These are phyloP conservation scores for Scomber japonicus DNA, from an alignment of 2,113 vertebrate species.

Conservation along the genomic window DNA sequence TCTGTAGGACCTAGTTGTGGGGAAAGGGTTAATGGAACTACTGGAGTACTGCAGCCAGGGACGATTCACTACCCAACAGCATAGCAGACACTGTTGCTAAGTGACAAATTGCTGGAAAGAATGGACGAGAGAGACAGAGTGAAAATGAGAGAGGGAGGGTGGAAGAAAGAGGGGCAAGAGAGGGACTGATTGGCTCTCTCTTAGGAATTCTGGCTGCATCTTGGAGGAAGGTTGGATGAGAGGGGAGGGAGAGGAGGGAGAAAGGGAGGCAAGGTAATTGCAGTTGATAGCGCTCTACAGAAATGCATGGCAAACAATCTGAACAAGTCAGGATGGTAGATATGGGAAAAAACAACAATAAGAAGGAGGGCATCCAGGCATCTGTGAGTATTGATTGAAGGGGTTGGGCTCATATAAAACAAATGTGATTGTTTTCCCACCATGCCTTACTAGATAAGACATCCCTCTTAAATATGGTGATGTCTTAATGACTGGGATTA, in stretches of 20 bases:
- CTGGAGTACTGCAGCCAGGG: slow-evolving; percentile 34
- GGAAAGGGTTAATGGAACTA: slow-evolving; percentile 42
- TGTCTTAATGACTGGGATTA: neutral
- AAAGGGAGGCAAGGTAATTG: slow-evolving; percentile 29
- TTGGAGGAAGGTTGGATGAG: slow-evolving; percentile 18
- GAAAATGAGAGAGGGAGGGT: slow-evolving; percentile 47
- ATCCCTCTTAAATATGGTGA: neutral
- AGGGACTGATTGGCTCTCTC: slow-evolving; percentile 58
- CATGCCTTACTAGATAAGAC: neutral
- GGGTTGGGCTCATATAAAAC: slow-evolving; percentile 9
- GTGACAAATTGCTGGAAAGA: slow-evolving; percentile 73
- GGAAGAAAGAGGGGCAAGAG: slow-evolving; percentile 11
- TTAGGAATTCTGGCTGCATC: slow-evolving; percentile 48
- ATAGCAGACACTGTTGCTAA: slow-evolving; percentile 73
- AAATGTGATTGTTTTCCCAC: neutral
- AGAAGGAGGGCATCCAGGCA: neutral
- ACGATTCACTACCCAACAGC: slow-evolving; percentile 45
- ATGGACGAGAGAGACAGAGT: slow-evolving; percentile 44
- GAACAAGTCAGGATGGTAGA: slow-evolving; percentile 1
- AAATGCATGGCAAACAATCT: slow-evolving; percentile 32
- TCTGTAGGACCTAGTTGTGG: neutral
- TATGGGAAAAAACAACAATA: neutral
- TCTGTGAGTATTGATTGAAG: slow-evolving; percentile 25
- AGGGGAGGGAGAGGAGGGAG: neutral
- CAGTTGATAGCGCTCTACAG: slow-evolving; percentile 46